Conservation (phyloP, 2,113 vertebrate species). For the Silurus asotus region DNA sequence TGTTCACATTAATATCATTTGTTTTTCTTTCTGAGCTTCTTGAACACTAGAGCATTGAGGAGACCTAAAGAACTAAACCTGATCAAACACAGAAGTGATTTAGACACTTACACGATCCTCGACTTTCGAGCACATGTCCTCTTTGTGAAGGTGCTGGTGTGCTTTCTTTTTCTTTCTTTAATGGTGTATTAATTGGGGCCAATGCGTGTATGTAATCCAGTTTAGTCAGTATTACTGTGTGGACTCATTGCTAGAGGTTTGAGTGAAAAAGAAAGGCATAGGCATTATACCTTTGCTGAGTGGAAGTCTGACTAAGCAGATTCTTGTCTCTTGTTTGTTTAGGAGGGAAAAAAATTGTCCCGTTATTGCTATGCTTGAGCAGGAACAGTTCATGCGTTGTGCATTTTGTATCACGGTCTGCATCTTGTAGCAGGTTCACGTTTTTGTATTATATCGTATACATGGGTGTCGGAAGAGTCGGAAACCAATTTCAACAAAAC, state of each 20-base stretch:
- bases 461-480: not conserved
- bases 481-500: not conserved
- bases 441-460: not conserved
- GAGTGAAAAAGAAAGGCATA: not conserved
- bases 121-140: not conserved
- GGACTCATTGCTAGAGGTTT: not conserved
- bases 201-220: not conserved
- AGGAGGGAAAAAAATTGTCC: not conserved
- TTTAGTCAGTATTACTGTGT: slow-evolving; percentile 1
- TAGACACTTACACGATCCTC: not conserved
- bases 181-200: not conserved
- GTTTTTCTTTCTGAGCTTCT: not conserved
- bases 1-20: not conserved
- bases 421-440: not conserved
- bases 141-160: not conserved
- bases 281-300: not conserved
- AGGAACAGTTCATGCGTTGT: not conserved
- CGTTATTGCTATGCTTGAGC: not conserved
- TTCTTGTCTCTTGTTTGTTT: slow-evolving; percentile 14
- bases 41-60: not conserved
- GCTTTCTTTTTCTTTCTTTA: not conserved
- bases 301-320: not conserved
- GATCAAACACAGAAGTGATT: not conserved
- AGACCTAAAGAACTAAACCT: not conserved
- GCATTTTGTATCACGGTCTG: not conserved